Conservation (phyloP, 2,797 vertebrate genomes). For the Echeneis naucrates region DNA sequence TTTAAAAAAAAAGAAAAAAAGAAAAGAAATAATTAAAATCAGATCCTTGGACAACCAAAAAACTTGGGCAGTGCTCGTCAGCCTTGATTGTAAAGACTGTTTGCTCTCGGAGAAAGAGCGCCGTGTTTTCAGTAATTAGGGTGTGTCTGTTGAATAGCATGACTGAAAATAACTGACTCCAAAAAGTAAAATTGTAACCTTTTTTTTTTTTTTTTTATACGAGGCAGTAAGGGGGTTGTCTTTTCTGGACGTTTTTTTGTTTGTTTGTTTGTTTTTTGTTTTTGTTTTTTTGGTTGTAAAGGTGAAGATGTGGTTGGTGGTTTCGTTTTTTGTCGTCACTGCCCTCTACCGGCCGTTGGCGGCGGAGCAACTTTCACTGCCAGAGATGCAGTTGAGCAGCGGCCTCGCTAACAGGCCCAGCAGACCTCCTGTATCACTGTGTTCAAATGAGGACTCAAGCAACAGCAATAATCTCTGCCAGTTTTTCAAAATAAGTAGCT, state of each 20-base stretch:
- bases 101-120: constrained; percentile 51
- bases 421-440: constrained; percentile 73
- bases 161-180: constrained; percentile 66
- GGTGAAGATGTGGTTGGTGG: constrained; percentile 35
- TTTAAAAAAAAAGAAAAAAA: too few relatives aligned
- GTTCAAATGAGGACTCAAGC: constrained; percentile 57
- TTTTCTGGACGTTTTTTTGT: too few relatives aligned
- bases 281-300: constrained; percentile 46
- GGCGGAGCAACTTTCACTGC: constrained; percentile 67
- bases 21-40: constrained; percentile 40
- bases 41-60: constrained; percentile 74
- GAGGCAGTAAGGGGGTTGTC: constrained; percentile 15
- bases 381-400: constrained; percentile 62
- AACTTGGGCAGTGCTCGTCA: constrained; percentile 66
- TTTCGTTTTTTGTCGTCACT: constrained; percentile 60
- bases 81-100: constrained; percentile 82
- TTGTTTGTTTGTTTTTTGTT: too few relatives aligned
- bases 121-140: constrained; percentile 61
- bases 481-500: constrained; percentile 62
- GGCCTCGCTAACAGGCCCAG: constrained; percentile 34
- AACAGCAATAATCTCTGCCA: constrained; percentile 84
- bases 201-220: constrained; percentile 71
- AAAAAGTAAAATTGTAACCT: constrained; percentile 51
- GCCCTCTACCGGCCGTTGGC: constrained; percentile 54
- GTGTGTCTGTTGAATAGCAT: constrained; percentile 76